Conservation (phyloP, 2,113 vertebrate genomes). For the Cyprinus carpio region DNA sequence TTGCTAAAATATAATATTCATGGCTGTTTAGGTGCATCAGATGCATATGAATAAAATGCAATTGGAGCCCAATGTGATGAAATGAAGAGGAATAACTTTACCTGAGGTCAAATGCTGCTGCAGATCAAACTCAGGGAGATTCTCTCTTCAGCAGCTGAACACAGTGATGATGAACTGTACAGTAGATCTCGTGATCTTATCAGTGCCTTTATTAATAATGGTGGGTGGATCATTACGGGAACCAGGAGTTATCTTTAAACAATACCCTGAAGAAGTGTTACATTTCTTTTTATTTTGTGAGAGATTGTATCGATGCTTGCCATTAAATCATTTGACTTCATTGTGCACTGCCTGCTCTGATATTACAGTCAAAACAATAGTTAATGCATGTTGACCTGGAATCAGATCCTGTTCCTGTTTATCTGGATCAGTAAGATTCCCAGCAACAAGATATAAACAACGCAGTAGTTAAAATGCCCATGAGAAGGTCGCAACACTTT, state of each 20-base stretch:
- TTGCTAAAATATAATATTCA: too few species aligned
- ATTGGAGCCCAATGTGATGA: too few species aligned
- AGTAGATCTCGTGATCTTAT: too few species aligned
- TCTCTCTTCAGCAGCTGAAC: too few species aligned
- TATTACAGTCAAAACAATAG: background rate
- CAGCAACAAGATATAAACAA: background rate
- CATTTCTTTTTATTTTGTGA: background rate
- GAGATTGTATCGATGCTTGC: background rate
- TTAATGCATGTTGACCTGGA: background rate
- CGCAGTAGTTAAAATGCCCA: too few species aligned
- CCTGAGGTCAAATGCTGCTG: background rate
- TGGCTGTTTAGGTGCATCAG: too few species aligned
- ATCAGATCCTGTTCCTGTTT: background rate
- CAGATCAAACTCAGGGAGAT: background rate
- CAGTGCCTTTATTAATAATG: background rate
- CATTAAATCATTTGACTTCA: background rate
- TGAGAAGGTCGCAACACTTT: background rate
- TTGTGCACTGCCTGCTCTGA: background rate
- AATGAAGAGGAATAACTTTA: background rate
- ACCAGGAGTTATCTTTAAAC: background rate
- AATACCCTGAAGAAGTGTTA: slow-evolving; percentile 1
- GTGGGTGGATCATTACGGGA: background rate
- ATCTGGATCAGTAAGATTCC: background rate
- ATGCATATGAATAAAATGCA: too few species aligned
- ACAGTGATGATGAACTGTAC: background rate